Conservation (phyloP, 1,140 invertebrate genomes). For the Halyomorpha halys region DNA sequence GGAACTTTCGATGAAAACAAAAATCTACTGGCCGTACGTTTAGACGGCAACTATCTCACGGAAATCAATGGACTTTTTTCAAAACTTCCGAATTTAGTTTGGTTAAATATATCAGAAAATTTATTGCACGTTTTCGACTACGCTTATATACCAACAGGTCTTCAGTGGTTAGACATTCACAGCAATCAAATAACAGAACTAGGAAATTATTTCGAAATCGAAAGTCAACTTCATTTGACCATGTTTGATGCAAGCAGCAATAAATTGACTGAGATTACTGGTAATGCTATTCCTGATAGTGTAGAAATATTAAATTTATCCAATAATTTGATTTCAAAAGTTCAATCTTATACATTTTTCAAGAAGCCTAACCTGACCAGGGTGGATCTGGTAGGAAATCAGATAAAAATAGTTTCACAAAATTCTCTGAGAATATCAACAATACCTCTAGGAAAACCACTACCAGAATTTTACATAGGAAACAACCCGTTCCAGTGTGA, state of each 20-base stretch:
- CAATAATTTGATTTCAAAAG: slow-evolving; percentile 75
- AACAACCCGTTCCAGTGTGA: slow-evolving; percentile 85
- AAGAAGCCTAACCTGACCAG: slow-evolving; percentile 80
- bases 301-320: slow-evolving; percentile 74
- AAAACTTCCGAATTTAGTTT: slow-evolving; percentile 75
- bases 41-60: slow-evolving; percentile 78
- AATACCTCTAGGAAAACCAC: slow-evolving; percentile 58
- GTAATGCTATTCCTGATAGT: slow-evolving; percentile 67
- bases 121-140: slow-evolving; percentile 82
- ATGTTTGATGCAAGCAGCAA: slow-evolving; percentile 81
- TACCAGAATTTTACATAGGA: slow-evolving; percentile 83
- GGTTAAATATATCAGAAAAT: slow-evolving; percentile 88
- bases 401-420: slow-evolving; percentile 70
- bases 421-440: slow-evolving; percentile 75
- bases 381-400: slow-evolving; percentile 76
- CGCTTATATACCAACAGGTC: slow-evolving; percentile 73
- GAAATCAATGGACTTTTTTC: slow-evolving; percentile 75
- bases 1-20: slow-evolving; percentile 74
- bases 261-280: slow-evolving; percentile 71
- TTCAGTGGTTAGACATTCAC: slow-evolving; percentile 85
- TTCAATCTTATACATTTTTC: slow-evolving; percentile 86
- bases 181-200: slow-evolving; percentile 76
- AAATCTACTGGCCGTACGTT: slow-evolving; percentile 72
- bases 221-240: slow-evolving; percentile 66
- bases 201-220: slow-evolving; percentile 82